These are phyloP conservation scores for Bombus breviceps DNA, from an alignment of 1,140 invertebrate genomes.

Conservation along the genomic window DNA sequence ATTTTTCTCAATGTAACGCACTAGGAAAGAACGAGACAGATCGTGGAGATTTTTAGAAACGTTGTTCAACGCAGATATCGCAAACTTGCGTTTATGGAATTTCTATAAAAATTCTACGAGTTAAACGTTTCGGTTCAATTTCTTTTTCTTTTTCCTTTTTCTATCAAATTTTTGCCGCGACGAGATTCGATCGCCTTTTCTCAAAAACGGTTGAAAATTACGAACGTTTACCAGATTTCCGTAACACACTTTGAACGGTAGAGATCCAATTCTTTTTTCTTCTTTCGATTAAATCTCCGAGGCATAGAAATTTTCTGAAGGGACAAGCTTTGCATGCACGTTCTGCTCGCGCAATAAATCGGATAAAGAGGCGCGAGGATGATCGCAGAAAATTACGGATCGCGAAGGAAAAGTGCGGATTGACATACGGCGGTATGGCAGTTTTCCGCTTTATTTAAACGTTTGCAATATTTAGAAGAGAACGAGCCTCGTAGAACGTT, in stretches of 20 bases:
- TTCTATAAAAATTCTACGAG: not conserved
- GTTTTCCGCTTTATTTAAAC: constrained; percentile 71
- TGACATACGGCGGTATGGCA: constrained; percentile 49
- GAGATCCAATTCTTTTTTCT: not conserved
- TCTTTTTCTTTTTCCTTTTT: too few species aligned
- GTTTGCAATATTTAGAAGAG: constrained; percentile 74
- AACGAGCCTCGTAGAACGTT: constrained; percentile 67
- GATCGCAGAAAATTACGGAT: constrained; percentile 22
- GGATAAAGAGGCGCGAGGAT: not conserved
- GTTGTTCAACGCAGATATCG: not conserved
- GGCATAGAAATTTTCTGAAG: too few species aligned
- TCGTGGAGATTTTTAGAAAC: not conserved
- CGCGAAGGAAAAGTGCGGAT: constrained; percentile 8
- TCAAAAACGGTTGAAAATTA: not conserved
- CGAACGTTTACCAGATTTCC: not conserved
- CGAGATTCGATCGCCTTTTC: not conserved
- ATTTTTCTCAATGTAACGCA: too few species aligned
- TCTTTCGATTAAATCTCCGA: not conserved
- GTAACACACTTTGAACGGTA: rapidly evolving
- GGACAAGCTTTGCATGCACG: too few species aligned
- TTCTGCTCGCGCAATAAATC: not conserved
- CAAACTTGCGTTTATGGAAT: not conserved
- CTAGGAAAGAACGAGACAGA: not conserved
- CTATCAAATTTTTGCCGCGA: too few species aligned
- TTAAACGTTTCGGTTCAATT: too few species aligned